phyloP scores from a whole-genome alignment of 1,140 invertebrate genomes.

The Trachelipus rathkii region DNA sequence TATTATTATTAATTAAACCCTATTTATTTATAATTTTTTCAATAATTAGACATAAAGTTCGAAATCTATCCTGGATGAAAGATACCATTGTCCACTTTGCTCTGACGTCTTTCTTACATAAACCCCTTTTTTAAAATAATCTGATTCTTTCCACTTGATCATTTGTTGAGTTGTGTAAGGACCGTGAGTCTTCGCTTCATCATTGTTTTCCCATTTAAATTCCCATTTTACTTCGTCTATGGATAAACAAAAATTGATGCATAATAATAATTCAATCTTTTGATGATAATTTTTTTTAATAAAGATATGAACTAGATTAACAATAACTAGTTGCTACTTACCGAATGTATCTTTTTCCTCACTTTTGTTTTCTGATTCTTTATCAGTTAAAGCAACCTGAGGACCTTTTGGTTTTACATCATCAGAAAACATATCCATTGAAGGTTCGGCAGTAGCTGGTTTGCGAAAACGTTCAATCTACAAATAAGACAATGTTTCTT shows the following conservation, averaged over 20 bases:
- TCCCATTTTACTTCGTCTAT: slow-evolving; percentile 71
- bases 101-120: slow-evolving; percentile 22
- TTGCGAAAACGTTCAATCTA: slow-evolving; percentile 6
- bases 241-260: background rate
- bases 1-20: no score
- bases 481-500: no score
- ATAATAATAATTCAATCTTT: no score
- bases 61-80: slow-evolving; percentile 26
- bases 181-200: slow-evolving; percentile 71
- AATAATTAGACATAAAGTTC: slow-evolving; percentile 23
- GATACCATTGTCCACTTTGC: slow-evolving; percentile 13
- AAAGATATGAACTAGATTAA: no score
- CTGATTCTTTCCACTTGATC: slow-evolving; percentile 48
- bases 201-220: slow-evolving; percentile 79
- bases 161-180: slow-evolving; percentile 81
- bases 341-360: background rate
- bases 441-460: slow-evolving; percentile 57
- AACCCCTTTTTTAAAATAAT: slow-evolving; percentile 17
- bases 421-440: slow-evolving; percentile 91
- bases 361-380: slow-evolving; percentile 65
- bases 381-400: slow-evolving; percentile 45
- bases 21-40: background rate
- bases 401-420: slow-evolving; percentile 54
- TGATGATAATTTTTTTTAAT: no score
- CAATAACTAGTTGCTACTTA: no score